Base-by-base conservation (phyloP, 2,888 invertebrate species). In the Drosophila imparisetae region DNA sequence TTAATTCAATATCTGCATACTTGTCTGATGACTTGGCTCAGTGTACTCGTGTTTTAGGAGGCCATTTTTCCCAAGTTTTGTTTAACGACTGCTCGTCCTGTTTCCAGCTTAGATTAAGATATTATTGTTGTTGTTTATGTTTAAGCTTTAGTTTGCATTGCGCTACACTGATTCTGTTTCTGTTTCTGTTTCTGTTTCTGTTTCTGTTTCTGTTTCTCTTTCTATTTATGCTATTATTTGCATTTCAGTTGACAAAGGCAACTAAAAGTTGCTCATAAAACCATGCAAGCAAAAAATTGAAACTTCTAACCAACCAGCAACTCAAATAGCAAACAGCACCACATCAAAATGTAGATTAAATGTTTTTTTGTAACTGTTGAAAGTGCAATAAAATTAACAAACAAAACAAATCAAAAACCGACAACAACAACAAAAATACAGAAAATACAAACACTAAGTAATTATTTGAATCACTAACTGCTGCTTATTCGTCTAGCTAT, bases 401-500 rank as follows among this genome's bases (percentile, higher is more conserved):
- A 30, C 30, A 30, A 30, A 30, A 6, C 34, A 45, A 50, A 50
- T 27, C 27, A 24, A 49, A 49, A 49, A n/a, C 18, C n/a, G 15
- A 55, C 5, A 55, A 8, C 13, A 29, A 42, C 66, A 21, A 45
- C 30, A 29, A 38, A 36, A 15, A 42, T 42, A 54, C 21, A 62
- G 27, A 38, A 60, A 72, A 69, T 52, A 68, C 24, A 53, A 38
- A 54, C 36, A 63, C 29, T 36, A 53, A 53, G 68, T 45, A 59
- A 57, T 36, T 34, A 30, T 52, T 45, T 34, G 32, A 45, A 52
- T 55, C 49, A 57, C 65, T 53, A 63, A 52, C 40, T 55, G 66
- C 70, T 78, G 80, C 83, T 85, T 80, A 68, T 83, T 83, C 75
- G 55, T 80, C 77, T 76, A 81, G 68, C 70, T 75, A 82, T 50